Evolutionary conservation across 2,113 vertebrate species (phyloP).

Genomic region (Neotoma lepida): DNA sequence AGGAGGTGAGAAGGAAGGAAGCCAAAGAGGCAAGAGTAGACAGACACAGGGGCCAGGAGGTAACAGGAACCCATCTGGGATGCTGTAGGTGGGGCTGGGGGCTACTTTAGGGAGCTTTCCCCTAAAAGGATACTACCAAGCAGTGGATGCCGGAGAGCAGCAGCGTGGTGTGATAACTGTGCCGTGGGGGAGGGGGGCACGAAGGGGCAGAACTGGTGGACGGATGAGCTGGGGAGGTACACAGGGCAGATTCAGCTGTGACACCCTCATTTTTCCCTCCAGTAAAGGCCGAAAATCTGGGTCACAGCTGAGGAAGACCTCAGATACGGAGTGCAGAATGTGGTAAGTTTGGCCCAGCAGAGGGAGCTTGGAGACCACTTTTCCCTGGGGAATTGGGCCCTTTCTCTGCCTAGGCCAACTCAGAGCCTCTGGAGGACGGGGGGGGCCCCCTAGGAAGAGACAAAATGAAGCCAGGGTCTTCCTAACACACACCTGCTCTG

Average conservation of each 20-base stretch:
- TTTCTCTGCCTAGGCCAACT: slow-evolving; percentile 13
- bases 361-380: not conserved
- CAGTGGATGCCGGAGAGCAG: not conserved
- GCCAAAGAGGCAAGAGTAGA: slow-evolving; percentile 56
- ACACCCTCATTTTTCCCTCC: slow-evolving; percentile 53
- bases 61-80: not conserved
- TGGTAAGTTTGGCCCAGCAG: slow-evolving; percentile 82
- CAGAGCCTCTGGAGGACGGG: not conserved
- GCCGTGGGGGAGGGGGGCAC: not conserved
- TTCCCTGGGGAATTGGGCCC: not conserved
- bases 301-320: slow-evolving; percentile 78
- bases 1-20: slow-evolving; percentile 71
- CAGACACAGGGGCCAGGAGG: slow-evolving; percentile 32
- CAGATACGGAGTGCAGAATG: slow-evolving; percentile 83
- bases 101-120: not conserved
- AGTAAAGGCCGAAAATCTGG: slow-evolving; percentile 86
- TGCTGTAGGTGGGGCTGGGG: not conserved
- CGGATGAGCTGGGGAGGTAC: not conserved
- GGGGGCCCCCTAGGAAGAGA: not conserved
- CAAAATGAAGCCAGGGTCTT: not conserved
- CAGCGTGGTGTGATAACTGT: not conserved
- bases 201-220: rapidly evolving
- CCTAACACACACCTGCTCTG: not conserved
- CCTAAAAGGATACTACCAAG: not conserved
- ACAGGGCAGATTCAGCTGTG: not conserved